Base-by-base conservation (phyloP, 64 coral and sea anemone genomes). In the Stichodactyla helianthus region DNA sequence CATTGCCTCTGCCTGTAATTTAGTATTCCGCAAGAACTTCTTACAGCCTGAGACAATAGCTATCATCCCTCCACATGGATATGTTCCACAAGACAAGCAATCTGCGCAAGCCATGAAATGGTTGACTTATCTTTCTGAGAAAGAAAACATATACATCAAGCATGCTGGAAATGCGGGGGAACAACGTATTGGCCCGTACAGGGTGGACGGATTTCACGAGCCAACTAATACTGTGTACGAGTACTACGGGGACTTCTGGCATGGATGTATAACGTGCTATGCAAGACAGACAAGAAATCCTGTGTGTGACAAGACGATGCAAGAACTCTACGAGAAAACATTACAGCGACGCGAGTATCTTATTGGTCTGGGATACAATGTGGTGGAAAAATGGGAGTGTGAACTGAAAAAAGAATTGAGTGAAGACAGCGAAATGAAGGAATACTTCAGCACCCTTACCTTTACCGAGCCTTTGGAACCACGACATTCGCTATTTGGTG, bases 301-400 rank as follows among this genome's bases (percentile, higher is more conserved):
- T 2, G 12, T 77, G 7, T 77, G 15, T 7, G 44, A 8, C 6
- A 23, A 20, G 12, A 51, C 28, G 7, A 86, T 91, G 84, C 2
- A 52, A 51, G 83, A 79, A 8, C 26, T 86, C 18, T 50, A 53
- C 16, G 79, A 82, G 10, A 9, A 67, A 7, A 89, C 78, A 1
- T 6, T n/a, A 10, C 0, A 82, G 16, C 25, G 27, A 20, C 50
- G 10, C 3, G 12, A 65, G 44, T 25, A 8, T 19, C 60, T 89
- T 6, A 82, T 20, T 6, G 10, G 51, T 10, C 13, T 7, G 14
- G 87, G 87, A 11, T 67, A 60, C 28, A 62, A 44, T 5, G 35
- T 89, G 11, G 59, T 78, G 4, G 82, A 91, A 26, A 86, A 83
- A 1, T 91, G 89, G 89, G 89, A 87, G 50, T 91, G 84, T 53